A percentile compares a stretch with the other conserved stretches of the same genome.
phyloP scores from a whole-genome alignment of 53 echinoderm and acorn worm species.

The Paracentrotus lividus region DNA sequence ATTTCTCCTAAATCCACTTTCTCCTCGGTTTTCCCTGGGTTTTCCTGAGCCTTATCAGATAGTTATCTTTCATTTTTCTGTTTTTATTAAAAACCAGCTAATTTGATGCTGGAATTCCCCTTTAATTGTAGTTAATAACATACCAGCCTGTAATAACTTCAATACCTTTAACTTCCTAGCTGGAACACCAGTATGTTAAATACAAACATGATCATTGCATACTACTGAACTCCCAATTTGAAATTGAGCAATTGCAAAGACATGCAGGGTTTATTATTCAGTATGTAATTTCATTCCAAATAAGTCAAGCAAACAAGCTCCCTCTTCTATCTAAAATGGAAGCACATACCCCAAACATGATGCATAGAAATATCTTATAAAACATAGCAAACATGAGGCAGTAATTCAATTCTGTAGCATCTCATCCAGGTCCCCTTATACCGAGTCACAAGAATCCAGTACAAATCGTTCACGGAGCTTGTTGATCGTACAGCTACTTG shows the following conservation, averaged over 20 bases:
- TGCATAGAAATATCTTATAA: background rate
- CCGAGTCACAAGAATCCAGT: background rate
- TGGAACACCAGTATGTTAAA: background rate
- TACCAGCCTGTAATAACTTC: background rate
- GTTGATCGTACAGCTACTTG: background rate
- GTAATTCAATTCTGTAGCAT: background rate
- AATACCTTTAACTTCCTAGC: background rate
- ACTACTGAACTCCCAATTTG: background rate
- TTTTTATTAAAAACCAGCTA: background rate
- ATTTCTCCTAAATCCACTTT: background rate
- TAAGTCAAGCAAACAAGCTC: background rate
- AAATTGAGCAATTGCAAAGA: background rate
- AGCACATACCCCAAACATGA: background rate
- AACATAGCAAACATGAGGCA: background rate
- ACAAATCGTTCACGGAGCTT: background rate
- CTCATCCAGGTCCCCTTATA: background rate
- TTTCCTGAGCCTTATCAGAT: too few species aligned
- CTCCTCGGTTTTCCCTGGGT: too few species aligned
- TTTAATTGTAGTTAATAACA: background rate
- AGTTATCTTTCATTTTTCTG: background rate
- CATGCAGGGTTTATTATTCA: background rate
- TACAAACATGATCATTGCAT: background rate
- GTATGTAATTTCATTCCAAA: background rate
- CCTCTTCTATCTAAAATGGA: background rate
- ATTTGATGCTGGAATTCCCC: background rate